These are phyloP conservation scores for Melanostigma gelatinosum DNA, from an alignment of 2,113 vertebrate genomes.

Conservation along the genomic window DNA sequence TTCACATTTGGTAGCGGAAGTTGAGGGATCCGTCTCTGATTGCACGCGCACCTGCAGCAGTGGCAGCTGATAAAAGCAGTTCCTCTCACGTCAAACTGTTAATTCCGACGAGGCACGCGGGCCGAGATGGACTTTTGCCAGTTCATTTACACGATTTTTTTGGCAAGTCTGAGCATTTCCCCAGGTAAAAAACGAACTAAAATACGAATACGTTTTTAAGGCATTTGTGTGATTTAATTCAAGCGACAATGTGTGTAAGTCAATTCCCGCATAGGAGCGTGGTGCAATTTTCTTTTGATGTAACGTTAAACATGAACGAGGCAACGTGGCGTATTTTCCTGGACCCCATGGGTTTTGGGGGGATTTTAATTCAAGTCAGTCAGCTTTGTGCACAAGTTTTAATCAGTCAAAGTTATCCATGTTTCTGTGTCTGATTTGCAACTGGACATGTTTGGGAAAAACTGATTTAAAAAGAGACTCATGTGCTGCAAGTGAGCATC, in stretches of 20 bases:
- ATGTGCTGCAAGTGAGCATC: neutral
- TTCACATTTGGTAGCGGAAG: neutral
- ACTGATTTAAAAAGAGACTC: neutral
- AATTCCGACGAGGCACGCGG: conserved; percentile 31
- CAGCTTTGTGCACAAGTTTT: too few relatives aligned
- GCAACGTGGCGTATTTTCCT: neutral
- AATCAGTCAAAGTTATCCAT: neutral
- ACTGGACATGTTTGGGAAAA: neutral
- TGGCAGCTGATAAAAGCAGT: conserved; percentile 36
- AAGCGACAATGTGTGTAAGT: neutral
- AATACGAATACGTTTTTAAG: neutral
- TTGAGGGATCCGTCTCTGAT: neutral
- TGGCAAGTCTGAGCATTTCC: conserved; percentile 25
- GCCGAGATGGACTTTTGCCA: conserved; percentile 59
- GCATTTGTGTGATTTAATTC: neutral
- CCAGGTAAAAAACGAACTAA: conserved; percentile 55
- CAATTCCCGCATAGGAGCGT: neutral
- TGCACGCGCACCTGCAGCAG: conserved; percentile 29
- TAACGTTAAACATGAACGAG: neutral
- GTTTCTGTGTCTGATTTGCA: neutral
- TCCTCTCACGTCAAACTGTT: conserved; percentile 37
- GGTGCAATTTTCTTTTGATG: neutral
- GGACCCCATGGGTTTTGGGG: neutral
- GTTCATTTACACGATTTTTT: conserved; percentile 36
- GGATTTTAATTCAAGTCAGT: neutral